Percentiles rank a stretch among this genome's conserved stretches.
Conservation (phyloP, 2,113 vertebrate species). For the Hemicordylus capensis region DNA sequence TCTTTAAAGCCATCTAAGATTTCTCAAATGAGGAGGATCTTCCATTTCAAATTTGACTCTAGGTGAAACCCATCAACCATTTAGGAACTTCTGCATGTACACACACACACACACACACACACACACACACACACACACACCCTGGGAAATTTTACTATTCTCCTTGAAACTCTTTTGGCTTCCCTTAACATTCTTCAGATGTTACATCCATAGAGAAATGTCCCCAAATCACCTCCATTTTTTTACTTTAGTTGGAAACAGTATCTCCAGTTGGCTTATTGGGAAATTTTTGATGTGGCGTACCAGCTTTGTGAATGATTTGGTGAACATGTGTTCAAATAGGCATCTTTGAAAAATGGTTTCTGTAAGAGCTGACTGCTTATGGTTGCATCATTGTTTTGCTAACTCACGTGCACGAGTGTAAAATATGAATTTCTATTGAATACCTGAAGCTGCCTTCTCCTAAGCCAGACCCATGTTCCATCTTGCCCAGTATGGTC, state of each 20-base stretch:
- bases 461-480: too few species aligned
- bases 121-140: background rate
- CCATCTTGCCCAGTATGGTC: too few species aligned
- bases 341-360: too few species aligned
- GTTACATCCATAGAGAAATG: background rate
- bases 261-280: background rate
- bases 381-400: conserved; percentile 55
- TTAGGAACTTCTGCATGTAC: background rate
- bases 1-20: too few species aligned
- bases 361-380: conserved; percentile 48
- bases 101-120: accelerated
- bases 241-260: too few species aligned
- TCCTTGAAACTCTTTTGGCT: background rate
- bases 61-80: background rate
- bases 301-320: background rate
- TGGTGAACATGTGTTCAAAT: background rate
- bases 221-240: background rate
- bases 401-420: conserved; percentile 42
- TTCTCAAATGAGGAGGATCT: background rate
- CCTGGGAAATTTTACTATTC: background rate
- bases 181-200: background rate
- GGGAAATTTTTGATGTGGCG: background rate
- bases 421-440: conserved; percentile 67
- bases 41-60: background rate
- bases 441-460: conserved; percentile 10